A percentile compares a stretch with the other conserved stretches of the same genome.
phyloP scores from a whole-genome alignment of 53 echinoderm and acorn worm genomes.

The Paracentrotus lividus region DNA sequence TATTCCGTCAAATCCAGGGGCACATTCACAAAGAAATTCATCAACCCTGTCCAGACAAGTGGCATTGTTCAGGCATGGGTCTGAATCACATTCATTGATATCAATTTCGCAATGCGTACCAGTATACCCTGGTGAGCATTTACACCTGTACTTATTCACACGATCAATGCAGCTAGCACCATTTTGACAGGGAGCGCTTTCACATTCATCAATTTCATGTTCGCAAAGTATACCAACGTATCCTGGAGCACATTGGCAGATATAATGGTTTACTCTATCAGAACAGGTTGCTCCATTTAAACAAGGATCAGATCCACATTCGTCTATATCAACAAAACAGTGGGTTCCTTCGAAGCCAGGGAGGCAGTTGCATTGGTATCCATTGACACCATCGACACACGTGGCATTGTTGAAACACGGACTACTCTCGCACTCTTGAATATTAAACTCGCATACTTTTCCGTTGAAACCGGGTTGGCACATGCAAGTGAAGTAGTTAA shows the following conservation, averaged over 20 bases:
- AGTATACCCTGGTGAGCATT: slow-evolving; percentile 70
- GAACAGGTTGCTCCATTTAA: slow-evolving; percentile 67
- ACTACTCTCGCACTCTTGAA: slow-evolving; percentile 69
- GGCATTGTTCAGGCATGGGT: slow-evolving; percentile 84
- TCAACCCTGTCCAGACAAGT: slow-evolving; percentile 74
- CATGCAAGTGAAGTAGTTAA: slow-evolving; percentile 53
- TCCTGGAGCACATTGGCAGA: slow-evolving; percentile 71
- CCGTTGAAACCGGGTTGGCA: slow-evolving; percentile 76
- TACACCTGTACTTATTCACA: slow-evolving; percentile 71
- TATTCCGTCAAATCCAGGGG: slow-evolving; percentile 76
- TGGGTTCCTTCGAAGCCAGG: slow-evolving; percentile 64
- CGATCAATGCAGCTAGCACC: slow-evolving; percentile 71
- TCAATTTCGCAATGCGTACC: slow-evolving; percentile 74
- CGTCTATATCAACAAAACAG: slow-evolving; percentile 76
- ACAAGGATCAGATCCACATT: slow-evolving; percentile 75
- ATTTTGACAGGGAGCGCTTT: slow-evolving; percentile 72
- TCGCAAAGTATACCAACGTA: slow-evolving; percentile 74
- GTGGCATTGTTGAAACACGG: slow-evolving; percentile 81
- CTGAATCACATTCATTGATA: slow-evolving; percentile 75
- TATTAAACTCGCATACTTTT: slow-evolving; percentile 62
- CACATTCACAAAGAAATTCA: slow-evolving; percentile 77
- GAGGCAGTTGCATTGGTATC: slow-evolving; percentile 70
- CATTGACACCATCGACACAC: slow-evolving; percentile 73
- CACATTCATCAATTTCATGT: slow-evolving; percentile 74
- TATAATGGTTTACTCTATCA: slow-evolving; percentile 62